Conservation (phyloP, 2,888 invertebrate genomes). For the Clivina fossor region DNA sequence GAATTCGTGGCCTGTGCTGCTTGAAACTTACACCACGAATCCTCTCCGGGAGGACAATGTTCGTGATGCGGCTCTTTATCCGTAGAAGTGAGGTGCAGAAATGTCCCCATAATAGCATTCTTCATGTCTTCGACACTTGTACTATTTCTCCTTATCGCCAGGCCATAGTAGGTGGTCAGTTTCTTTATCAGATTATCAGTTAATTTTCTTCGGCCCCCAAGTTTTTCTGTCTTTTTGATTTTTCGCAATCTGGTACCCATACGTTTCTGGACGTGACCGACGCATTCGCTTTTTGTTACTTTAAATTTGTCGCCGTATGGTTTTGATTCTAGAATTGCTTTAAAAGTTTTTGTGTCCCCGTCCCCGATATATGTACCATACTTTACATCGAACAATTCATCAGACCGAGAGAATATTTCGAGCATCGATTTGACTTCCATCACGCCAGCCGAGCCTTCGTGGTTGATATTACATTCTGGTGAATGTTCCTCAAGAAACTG, state of each 20-base stretch:
- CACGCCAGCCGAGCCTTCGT: not conserved
- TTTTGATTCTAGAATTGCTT: not conserved
- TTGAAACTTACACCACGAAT: too few species aligned
- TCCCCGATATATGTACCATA: not conserved
- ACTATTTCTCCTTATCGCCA: not conserved
- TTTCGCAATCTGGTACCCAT: not conserved
- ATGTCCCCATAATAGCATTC: not conserved
- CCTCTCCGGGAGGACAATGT: too few species aligned
- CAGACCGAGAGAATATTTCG: not conserved
- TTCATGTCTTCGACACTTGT: not conserved
- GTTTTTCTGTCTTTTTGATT: not conserved
- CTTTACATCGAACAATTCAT: not conserved
- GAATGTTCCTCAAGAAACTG: not conserved
- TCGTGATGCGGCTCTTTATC: too few species aligned
- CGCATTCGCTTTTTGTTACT: not conserved
- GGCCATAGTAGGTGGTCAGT: not conserved
- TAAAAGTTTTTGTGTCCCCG: not conserved
- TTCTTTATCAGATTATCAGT: not conserved
- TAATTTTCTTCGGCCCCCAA: not conserved
- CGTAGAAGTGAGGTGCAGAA: too few species aligned
- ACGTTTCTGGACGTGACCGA: not conserved
- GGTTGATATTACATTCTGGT: not conserved
- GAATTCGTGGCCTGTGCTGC: too few species aligned
- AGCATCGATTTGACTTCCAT: not conserved
- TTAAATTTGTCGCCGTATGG: not conserved